Evolutionary conservation across 2,797 vertebrate species (phyloP).

Genomic region (Eremophila alpestris): DNA sequence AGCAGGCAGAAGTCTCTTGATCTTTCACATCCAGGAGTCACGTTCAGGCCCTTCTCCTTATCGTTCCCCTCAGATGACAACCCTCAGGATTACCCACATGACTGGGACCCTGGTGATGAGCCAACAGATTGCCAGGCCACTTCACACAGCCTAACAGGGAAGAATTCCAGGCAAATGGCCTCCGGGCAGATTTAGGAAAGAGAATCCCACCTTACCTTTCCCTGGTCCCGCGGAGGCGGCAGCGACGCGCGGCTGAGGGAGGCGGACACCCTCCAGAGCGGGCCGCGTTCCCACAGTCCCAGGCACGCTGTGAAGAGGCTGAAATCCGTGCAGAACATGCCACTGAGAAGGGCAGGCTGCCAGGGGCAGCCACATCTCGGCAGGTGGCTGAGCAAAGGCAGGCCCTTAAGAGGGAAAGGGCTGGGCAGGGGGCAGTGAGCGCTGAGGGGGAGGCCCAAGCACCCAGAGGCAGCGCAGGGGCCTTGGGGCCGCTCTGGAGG

Average conservation of each 20-base stretch:
- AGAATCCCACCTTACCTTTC: background rate
- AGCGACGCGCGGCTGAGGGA: fast-evolving
- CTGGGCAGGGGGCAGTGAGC: background rate
- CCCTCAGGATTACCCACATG: background rate
- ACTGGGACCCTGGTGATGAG: background rate
- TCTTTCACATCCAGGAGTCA: background rate
- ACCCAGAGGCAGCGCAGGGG: background rate
- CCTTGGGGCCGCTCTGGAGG: background rate
- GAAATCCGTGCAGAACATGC: background rate
- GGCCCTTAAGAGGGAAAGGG: background rate
- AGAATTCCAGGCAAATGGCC: background rate
- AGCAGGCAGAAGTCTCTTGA: background rate
- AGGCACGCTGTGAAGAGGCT: background rate
- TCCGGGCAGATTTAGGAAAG: background rate
- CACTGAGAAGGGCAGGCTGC: background rate
- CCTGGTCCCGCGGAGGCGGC: background rate
- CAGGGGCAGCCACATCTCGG: background rate
- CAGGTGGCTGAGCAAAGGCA: background rate
- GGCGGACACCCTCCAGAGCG: background rate
- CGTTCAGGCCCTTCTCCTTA: background rate
- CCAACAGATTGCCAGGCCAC: background rate
- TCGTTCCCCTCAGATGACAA: background rate
- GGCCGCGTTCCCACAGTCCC: background rate
- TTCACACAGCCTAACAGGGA: background rate
- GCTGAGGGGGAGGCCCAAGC: background rate